Conservation (phyloP, 2,888 invertebrate species). For the Sesia bembeciformis region DNA sequence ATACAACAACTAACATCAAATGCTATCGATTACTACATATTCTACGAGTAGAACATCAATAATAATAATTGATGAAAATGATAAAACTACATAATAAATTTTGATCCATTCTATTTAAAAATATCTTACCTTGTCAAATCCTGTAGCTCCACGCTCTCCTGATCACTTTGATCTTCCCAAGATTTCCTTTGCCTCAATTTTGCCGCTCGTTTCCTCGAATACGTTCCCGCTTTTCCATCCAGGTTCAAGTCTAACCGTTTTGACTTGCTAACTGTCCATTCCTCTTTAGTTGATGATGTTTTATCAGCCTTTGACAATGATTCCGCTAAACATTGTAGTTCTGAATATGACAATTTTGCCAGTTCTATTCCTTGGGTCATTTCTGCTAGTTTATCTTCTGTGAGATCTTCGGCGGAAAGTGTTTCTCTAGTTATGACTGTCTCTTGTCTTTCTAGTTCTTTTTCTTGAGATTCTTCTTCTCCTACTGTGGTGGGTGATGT, state of each 20-base stretch:
- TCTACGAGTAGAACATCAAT: no score
- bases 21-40: no score
- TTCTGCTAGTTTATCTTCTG: constrained; percentile 55
- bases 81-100: not conserved
- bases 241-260: constrained; percentile 59
- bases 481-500: constrained; percentile 72
- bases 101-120: not conserved
- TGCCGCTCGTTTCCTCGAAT: constrained; percentile 63
- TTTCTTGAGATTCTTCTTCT: constrained; percentile 39
- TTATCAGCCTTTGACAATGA: constrained; percentile 50
- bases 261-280: constrained; percentile 56
- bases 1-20: no score
- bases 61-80: no score
- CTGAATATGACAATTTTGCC: constrained; percentile 55
- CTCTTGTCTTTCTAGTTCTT: constrained; percentile 9
- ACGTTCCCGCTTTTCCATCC: constrained; percentile 65
- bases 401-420: constrained; percentile 33
- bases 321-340: constrained; percentile 61
- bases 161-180: constrained; percentile 83
- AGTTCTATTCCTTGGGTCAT: constrained; percentile 57
- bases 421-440: constrained; percentile 16
- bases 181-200: constrained; percentile 73
- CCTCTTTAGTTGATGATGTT: constrained; percentile 63
- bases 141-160: constrained; percentile 79
- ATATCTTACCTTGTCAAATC: constrained; percentile 71